These are phyloP conservation scores for Atrichornis clamosus DNA, from an alignment of 2,113 vertebrate species.

Conservation along the genomic window DNA sequence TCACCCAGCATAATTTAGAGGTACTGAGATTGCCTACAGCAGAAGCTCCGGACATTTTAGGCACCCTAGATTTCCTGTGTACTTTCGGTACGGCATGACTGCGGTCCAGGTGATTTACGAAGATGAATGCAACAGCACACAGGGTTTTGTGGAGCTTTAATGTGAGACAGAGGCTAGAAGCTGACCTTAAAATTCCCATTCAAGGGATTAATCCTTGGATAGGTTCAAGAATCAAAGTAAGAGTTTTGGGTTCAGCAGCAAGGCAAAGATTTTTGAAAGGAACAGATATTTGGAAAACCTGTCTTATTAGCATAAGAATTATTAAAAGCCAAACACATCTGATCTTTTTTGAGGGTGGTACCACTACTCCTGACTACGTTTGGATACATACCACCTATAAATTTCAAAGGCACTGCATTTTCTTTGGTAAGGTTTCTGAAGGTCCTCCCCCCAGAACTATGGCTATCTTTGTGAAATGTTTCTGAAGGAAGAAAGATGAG, in stretches of 20 bases:
- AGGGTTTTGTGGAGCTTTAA: not conserved
- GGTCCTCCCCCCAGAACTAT: not conserved
- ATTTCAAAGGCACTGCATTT: not conserved
- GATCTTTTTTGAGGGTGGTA: not conserved
- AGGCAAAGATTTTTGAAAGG: not conserved
- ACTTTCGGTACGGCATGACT: not conserved
- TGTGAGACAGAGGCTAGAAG: not conserved
- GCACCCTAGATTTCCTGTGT: not conserved
- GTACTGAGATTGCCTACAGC: not conserved
- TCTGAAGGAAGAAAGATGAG: not conserved
- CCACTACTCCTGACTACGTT: not conserved
- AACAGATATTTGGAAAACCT: not conserved
- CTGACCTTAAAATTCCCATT: not conserved
- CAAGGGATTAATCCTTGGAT: not conserved
- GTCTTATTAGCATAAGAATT: not conserved
- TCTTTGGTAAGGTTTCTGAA: not conserved
- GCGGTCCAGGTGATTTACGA: not conserved
- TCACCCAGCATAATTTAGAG: not conserved
- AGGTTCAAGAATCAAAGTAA: not conserved
- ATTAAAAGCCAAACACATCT: not conserved
- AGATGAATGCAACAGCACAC: not conserved
- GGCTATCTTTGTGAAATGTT: not conserved
- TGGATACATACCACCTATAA: not conserved
- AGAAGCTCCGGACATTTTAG: not conserved
- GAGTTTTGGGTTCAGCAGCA: not conserved